Percentiles rank a stretch among this genome's conserved stretches.
These are phyloP conservation scores for Andricus grossulariae DNA, from an alignment of 1,140 invertebrate genomes.

Conservation along the genomic window DNA sequence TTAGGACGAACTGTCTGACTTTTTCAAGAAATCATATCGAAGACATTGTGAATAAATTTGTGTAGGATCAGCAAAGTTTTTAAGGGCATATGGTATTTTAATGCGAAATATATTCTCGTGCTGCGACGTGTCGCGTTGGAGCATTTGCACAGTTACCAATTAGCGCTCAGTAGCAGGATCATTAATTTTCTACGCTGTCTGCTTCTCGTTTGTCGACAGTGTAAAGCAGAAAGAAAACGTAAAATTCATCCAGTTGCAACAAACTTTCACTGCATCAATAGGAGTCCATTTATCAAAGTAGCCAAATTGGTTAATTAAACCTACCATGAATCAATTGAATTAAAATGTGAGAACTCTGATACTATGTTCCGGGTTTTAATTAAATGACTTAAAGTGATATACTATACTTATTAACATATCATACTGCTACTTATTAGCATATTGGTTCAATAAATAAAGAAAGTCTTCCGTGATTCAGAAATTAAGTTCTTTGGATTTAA, in stretches of 20 bases:
- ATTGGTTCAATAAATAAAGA: no score
- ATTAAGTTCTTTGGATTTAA: no score
- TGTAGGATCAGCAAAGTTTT: no score
- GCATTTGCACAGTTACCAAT: constrained; percentile 24
- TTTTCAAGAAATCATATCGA: no score
- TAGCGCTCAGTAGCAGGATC: constrained; percentile 20
- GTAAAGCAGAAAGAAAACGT: constrained; percentile 19
- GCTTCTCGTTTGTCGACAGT: constrained; percentile 17
- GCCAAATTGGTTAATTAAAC: constrained; percentile 26
- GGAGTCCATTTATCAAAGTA: constrained; percentile 24
- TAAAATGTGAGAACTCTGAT: not conserved
- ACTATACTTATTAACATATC: constrained; percentile 13
- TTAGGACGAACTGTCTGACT: no score
- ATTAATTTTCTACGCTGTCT: constrained; percentile 23
- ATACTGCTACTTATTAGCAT: not conserved
- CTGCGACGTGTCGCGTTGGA: not conserved
- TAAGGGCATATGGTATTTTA: not conserved
- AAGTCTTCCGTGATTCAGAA: no score
- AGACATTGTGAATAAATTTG: no score
- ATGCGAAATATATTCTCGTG: not conserved
- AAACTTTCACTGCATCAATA: constrained; percentile 24
- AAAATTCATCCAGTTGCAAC: not conserved
- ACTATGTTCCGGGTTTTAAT: not conserved
- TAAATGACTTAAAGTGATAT: not conserved
- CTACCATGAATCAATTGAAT: not conserved